Conservation (phyloP, 2,113 vertebrate genomes). For the Podiceps cristatus region DNA sequence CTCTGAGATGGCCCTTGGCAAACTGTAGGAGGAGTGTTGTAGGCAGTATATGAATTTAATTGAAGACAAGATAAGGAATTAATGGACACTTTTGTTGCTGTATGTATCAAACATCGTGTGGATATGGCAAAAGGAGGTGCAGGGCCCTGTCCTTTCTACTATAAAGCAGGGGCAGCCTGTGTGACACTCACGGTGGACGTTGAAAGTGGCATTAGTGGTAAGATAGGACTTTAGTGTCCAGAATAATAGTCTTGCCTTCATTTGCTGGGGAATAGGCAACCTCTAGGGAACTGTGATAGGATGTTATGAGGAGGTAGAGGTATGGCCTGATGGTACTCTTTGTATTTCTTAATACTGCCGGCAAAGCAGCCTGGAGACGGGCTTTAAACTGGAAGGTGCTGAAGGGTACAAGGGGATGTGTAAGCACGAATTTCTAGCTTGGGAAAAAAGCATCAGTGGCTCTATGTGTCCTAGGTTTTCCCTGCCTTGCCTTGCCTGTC, state of each 20-base stretch:
- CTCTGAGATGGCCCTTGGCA: neutral
- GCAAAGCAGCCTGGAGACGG: neutral
- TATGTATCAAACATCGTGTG: neutral
- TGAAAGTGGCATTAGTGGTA: neutral
- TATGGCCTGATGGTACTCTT: neutral
- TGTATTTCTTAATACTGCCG: neutral
- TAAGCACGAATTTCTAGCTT: rapidly evolving
- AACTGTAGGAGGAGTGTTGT: neutral
- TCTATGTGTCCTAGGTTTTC: neutral
- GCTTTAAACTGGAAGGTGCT: neutral
- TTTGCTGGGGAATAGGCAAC: neutral
- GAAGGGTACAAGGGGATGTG: neutral
- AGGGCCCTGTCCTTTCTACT: neutral
- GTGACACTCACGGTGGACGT: neutral
- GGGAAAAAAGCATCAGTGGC: neutral
- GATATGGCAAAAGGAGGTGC: neutral
- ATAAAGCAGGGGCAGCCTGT: neutral
- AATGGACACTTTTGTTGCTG: neutral
- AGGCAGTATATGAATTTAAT: neutral
- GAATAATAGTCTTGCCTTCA: neutral
- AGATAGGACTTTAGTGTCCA: neutral
- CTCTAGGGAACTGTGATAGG: neutral
- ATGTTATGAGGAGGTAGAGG: neutral
- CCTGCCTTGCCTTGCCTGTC: neutral
- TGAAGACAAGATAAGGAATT: neutral